These are phyloP conservation scores for Aspiorhynchus laticeps DNA, from an alignment of 2,113 vertebrate species.

Conservation along the genomic window DNA sequence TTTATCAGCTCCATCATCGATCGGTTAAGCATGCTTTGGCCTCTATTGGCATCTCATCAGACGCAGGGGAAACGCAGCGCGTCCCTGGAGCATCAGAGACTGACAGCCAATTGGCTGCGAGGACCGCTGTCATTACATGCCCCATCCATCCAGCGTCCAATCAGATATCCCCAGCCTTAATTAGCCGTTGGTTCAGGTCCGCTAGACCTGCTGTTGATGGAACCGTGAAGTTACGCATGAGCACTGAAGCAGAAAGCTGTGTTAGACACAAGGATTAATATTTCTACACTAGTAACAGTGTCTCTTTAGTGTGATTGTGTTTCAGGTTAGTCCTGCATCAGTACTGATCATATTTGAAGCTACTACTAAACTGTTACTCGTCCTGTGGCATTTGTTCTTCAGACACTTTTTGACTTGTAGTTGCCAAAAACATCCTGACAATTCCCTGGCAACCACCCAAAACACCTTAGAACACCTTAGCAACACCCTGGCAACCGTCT, in stretches of 20 bases:
- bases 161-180: slow-evolving; percentile 68
- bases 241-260: slow-evolving; percentile 53
- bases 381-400: not conserved
- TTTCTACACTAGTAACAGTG: not conserved
- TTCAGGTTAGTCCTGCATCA: not conserved
- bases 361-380: not conserved
- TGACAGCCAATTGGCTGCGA: slow-evolving; percentile 66
- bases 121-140: slow-evolving; percentile 65
- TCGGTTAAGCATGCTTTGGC: slow-evolving; percentile 66
- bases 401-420: not conserved
- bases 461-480: not conserved
- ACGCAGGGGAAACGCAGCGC: slow-evolving; percentile 53
- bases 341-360: not conserved
- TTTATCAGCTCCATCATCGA: slow-evolving; percentile 74
- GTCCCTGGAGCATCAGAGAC: slow-evolving; percentile 68
- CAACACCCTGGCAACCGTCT: not conserved
- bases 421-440: not conserved
- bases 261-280: not conserved
- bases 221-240: slow-evolving; percentile 52
- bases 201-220: slow-evolving; percentile 65
- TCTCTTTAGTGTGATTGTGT: not conserved
- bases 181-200: slow-evolving; percentile 73
- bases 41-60: slow-evolving; percentile 76
- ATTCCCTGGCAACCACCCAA: not conserved
- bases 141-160: slow-evolving; percentile 72